Percentiles rank a stretch among this genome's conserved stretches.
These are phyloP conservation scores for Drosophila rubida DNA, from an alignment of 2,888 invertebrate species.

Conservation along the genomic window DNA sequence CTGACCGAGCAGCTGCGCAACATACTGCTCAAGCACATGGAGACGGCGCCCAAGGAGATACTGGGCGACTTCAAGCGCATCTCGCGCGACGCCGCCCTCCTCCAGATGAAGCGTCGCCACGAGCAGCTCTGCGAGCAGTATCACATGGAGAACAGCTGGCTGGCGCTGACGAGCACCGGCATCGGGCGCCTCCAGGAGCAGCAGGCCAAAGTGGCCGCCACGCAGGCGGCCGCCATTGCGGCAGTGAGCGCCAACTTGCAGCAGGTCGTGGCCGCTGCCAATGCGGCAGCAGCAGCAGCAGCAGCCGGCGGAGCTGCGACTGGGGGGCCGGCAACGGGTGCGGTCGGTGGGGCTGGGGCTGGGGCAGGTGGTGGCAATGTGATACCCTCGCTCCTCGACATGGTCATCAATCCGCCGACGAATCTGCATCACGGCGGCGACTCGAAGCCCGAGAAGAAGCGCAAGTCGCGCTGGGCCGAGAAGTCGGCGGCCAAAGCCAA, in stretches of 20 bases:
- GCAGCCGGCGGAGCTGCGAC: conserved; percentile 6
- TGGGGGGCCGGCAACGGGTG: background rate
- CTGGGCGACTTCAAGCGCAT: conserved; percentile 95
- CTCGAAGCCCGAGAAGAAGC: conserved; percentile 75
- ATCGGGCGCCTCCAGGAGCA: conserved; percentile 53
- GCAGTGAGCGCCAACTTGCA: conserved; percentile 32
- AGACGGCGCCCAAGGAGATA: conserved; percentile 95
- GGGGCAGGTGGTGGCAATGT: background rate
- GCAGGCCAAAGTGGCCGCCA: conserved; percentile 40
- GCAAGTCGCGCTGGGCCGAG: conserved; percentile 84
- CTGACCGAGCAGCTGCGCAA: conserved; percentile 91
- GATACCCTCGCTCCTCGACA: conserved; percentile 84
- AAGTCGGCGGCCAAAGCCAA: conserved; percentile 36
- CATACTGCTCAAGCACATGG: conserved; percentile 90
- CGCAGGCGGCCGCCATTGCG: conserved; percentile 40
- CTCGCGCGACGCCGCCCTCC: conserved; percentile 90
- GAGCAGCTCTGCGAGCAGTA: conserved; percentile 85
- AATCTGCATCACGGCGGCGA: conserved; percentile 26
- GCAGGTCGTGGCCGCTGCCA: background rate
- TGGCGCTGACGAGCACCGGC: conserved; percentile 52
- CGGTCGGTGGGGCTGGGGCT: background rate
- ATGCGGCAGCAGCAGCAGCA: background rate
- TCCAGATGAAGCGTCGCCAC: conserved; percentile 86
- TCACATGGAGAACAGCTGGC: conserved; percentile 81
- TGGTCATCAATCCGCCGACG: conserved; percentile 83